A percentile compares a stretch with the other conserved stretches of the same genome.
phyloP scores from a whole-genome alignment of 2,888 invertebrate genomes.

The Eudemis profundana region DNA sequence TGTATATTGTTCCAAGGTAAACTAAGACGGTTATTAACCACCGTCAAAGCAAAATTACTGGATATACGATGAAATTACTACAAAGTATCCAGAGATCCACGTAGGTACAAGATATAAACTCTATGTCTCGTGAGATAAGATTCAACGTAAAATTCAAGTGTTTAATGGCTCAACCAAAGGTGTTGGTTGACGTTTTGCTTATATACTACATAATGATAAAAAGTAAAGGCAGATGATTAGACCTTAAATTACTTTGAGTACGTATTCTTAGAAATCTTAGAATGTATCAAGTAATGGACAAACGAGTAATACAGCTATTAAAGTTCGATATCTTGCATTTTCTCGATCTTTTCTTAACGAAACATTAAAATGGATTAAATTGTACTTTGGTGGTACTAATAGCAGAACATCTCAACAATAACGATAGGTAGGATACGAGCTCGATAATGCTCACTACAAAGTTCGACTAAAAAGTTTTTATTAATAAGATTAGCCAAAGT shows the following conservation, averaged over 20 bases:
- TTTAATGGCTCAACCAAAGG: not conserved
- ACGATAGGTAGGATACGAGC: too few species aligned
- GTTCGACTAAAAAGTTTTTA: too few species aligned
- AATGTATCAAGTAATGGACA: too few species aligned
- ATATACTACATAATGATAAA: not conserved
- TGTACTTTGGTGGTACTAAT: too few species aligned
- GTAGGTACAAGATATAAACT: not conserved
- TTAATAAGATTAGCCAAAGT: too few species aligned
- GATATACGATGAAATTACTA: not conserved
- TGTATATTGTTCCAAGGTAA: not conserved
- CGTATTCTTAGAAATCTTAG: too few species aligned
- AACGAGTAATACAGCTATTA: too few species aligned
- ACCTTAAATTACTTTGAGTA: not conserved
- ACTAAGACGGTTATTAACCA: constrained; percentile 5
- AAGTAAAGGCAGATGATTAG: not conserved
- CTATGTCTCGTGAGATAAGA: not conserved
- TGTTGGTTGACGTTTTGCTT: not conserved
- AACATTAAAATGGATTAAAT: too few species aligned
- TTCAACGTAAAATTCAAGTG: not conserved
- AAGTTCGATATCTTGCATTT: too few species aligned
- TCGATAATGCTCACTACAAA: too few species aligned
- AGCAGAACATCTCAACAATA: too few species aligned
- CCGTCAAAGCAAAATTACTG: constrained; percentile 1
- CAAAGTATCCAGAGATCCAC: not conserved
- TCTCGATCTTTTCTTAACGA: too few species aligned